Conservation (phyloP, 2,113 vertebrate genomes). For the Grantiella picta region DNA sequence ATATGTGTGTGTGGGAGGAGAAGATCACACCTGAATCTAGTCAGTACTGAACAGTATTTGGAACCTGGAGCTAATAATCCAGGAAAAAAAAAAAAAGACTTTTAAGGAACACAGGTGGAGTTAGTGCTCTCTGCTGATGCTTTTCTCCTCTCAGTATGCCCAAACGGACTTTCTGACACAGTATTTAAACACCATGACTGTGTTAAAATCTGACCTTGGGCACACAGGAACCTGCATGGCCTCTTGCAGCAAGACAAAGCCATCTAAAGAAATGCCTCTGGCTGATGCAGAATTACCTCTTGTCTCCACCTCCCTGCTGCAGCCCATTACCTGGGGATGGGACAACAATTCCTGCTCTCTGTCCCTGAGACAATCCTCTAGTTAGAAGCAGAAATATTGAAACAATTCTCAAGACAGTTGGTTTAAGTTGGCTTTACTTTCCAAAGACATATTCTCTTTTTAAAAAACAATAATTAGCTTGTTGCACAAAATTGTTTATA, state of each 20-base stretch:
- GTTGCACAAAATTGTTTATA: not conserved
- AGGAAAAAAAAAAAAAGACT: fast-evolving
- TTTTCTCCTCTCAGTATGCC: not conserved
- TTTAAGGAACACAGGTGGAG: not conserved
- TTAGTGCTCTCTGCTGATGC: not conserved
- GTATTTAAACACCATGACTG: not conserved
- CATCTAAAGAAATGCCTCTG: not conserved
- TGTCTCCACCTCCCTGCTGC: not conserved
- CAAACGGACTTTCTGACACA: not conserved
- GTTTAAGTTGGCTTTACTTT: not conserved
- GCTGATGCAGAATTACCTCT: not conserved
- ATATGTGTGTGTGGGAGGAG: constrained; percentile 9
- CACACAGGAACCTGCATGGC: not conserved
- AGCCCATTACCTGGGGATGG: not conserved
- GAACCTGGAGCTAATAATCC: not conserved
- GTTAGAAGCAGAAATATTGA: not conserved
- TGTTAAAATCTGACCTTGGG: not conserved
- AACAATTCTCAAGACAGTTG: not conserved
- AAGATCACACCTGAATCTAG: constrained; percentile 51
- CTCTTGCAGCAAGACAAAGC: not conserved
- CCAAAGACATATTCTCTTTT: not conserved
- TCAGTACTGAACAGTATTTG: not conserved
- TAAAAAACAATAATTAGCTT: not conserved
- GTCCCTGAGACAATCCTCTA: not conserved
- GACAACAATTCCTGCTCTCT: not conserved